Conservation (phyloP, 2,797 vertebrate species). For the Melanotaenia boesemani region DNA sequence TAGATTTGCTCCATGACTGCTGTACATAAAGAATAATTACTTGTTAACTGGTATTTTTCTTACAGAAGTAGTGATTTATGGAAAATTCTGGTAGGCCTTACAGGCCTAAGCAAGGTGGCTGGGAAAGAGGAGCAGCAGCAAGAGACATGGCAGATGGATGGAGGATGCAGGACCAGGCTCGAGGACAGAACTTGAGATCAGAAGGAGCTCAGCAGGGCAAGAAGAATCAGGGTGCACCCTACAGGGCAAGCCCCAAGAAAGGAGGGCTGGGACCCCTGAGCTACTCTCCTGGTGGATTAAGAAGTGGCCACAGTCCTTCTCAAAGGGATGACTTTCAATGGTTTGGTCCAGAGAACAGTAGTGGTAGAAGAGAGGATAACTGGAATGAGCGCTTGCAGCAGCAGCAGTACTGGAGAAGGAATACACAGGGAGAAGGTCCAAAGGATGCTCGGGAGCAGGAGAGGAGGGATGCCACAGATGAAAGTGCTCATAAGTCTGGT, state of each 20-base stretch:
- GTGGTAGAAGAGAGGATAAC: slow-evolving; percentile 74
- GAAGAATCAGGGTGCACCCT: slow-evolving; percentile 75
- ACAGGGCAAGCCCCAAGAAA: slow-evolving; percentile 83
- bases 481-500: slow-evolving; percentile 64
- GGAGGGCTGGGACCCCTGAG: slow-evolving; percentile 75
- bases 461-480: slow-evolving; percentile 53
- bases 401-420: slow-evolving; percentile 81
- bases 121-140: slow-evolving; percentile 75
- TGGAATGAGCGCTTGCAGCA: slow-evolving; percentile 84
- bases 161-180: slow-evolving; percentile 80
- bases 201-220: slow-evolving; percentile 82
- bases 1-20: not conserved
- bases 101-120: slow-evolving; percentile 78
- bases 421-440: slow-evolving; percentile 75
- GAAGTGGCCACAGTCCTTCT: slow-evolving; percentile 81
- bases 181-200: slow-evolving; percentile 79
- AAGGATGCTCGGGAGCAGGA: slow-evolving; percentile 70
- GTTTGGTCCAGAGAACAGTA: slow-evolving; percentile 78
- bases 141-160: slow-evolving; percentile 80
- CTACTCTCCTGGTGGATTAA: slow-evolving; percentile 81
- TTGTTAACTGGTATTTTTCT: slow-evolving; percentile 16
- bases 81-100: slow-evolving; percentile 85
- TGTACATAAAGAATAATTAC: not conserved
- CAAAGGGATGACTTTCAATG: slow-evolving; percentile 84
- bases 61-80: slow-evolving; percentile 80